Percentiles rank a stretch among this genome's conserved stretches.
phyloP scores from a whole-genome alignment of 2,113 vertebrate species.

The Riparia riparia region DNA sequence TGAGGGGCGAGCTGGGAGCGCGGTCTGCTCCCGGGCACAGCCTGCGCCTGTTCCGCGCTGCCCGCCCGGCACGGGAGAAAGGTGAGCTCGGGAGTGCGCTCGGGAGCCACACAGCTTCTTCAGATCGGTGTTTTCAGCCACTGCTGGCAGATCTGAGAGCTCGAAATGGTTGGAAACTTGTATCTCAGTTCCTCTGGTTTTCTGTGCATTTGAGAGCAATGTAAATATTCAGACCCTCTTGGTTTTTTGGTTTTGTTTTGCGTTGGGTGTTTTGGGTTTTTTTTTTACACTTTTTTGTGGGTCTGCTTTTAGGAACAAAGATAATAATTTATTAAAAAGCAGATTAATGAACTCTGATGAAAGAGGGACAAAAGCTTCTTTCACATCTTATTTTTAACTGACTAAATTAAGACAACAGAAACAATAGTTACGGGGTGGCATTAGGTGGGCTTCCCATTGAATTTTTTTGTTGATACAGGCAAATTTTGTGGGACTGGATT shows the following conservation, averaged over 20 bases:
- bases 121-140: not conserved
- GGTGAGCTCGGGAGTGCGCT: not conserved
- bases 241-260: not conserved
- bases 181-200: not conserved
- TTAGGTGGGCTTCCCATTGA: not conserved
- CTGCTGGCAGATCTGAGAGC: not conserved
- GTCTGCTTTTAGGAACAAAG: not conserved
- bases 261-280: not conserved
- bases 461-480: not conserved
- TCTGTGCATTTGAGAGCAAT: not conserved
- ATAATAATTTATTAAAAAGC: not conserved
- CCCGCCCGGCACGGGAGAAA: not conserved
- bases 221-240: not conserved
- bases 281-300: not conserved
- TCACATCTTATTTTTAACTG: not conserved
- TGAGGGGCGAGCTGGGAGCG: not conserved
- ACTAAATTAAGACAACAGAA: not conserved
- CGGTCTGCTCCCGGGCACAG: rapidly evolving
- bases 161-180: not conserved
- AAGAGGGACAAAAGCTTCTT: not conserved
- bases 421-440: not conserved
- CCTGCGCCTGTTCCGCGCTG: not conserved
- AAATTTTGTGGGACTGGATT: not conserved
- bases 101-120: not conserved
- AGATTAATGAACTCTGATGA: not conserved